Evolutionary conservation across 2,113 vertebrate genomes (phyloP).

Genomic region (Toxostoma redivivum): DNA sequence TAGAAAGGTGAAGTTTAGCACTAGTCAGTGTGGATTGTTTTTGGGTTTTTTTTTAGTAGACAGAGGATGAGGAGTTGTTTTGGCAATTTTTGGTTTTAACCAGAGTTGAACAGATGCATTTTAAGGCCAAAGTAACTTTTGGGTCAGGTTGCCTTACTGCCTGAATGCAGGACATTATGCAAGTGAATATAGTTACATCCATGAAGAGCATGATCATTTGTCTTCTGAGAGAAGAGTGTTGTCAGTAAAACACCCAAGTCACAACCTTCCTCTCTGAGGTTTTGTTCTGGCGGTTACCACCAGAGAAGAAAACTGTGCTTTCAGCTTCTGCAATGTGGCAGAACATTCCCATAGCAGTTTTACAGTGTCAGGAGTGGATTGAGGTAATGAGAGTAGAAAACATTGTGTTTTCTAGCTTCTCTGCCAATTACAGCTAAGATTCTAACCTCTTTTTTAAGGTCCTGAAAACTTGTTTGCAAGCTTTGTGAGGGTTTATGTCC

Average conservation of each 20-base stretch:
- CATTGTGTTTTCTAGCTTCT: not conserved
- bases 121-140: not conserved
- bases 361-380: not conserved
- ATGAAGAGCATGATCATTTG: not conserved
- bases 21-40: not conserved
- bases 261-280: not conserved
- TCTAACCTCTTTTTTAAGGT: not conserved
- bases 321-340: rapidly evolving
- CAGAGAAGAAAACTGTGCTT: not conserved
- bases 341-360: not conserved
- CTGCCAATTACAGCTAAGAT: not conserved
- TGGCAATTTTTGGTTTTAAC: not conserved
- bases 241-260: not conserved
- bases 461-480: not conserved
- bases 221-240: not conserved
- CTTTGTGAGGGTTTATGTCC: not conserved
- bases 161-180: rapidly evolving
- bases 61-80: not conserved
- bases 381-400: not conserved
- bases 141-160: not conserved
- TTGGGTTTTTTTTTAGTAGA: not conserved
- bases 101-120: not conserved
- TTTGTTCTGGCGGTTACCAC: not conserved
- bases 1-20: not conserved
- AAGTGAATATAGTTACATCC: not conserved